phyloP scores from a whole-genome alignment of 2,797 vertebrate genomes.

The Bryconaethiops microstoma region DNA sequence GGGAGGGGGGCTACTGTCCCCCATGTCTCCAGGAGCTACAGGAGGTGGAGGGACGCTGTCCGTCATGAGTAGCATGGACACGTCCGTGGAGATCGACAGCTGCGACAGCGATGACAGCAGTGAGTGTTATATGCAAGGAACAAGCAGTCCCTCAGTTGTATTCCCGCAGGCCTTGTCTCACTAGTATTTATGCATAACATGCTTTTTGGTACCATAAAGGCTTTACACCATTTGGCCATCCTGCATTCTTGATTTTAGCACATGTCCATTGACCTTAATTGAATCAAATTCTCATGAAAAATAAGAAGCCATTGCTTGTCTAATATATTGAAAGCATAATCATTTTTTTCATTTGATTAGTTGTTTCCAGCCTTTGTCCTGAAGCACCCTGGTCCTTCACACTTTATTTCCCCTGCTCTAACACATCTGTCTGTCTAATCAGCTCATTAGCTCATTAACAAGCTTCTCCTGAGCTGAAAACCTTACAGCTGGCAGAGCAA shows the following conservation, averaged over 20 bases:
- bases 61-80: slow-evolving; percentile 81
- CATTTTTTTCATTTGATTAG: not conserved
- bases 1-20: slow-evolving; percentile 69
- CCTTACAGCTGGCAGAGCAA: not conserved
- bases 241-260: no score
- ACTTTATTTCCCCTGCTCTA: not conserved
- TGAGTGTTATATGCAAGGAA: slow-evolving; percentile 63
- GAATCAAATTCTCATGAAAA: no score
- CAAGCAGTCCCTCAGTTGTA: not conserved
- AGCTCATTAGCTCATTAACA: not conserved
- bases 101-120: slow-evolving; percentile 83
- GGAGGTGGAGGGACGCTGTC: slow-evolving; percentile 71
- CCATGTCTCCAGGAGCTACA: slow-evolving; percentile 58
- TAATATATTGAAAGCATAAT: no score
- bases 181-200: no score
- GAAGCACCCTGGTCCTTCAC: not conserved
- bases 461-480: not conserved
- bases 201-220: no score
- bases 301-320: no score
- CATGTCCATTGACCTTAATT: no score
- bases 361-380: not conserved
- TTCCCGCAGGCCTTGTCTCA: not conserved
- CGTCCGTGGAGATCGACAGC: slow-evolving; percentile 82
- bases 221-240: no score
- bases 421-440: not conserved